Evolutionary conservation across 2,113 vertebrate genomes (phyloP).

Genomic region (Elachura formosa): DNA sequence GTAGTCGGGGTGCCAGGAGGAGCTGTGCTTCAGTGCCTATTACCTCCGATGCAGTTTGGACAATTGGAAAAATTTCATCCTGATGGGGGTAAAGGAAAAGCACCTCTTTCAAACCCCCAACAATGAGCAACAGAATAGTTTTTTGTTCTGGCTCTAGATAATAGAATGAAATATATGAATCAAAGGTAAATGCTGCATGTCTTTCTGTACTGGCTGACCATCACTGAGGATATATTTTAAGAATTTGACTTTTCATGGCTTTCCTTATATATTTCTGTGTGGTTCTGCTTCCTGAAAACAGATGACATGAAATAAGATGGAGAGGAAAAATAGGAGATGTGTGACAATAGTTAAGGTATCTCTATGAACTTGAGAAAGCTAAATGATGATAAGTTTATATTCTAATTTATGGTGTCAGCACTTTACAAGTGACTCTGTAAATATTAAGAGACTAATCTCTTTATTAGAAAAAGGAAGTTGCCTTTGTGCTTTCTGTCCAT

Average conservation of each 20-base stretch:
- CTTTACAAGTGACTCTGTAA: slow-evolving; percentile 19
- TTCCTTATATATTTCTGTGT: neutral
- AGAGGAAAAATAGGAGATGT: neutral
- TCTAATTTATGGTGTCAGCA: neutral
- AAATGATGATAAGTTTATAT: neutral
- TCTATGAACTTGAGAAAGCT: neutral
- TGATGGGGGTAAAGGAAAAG: too few species aligned
- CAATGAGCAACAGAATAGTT: slow-evolving; percentile 27
- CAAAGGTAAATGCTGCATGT: neutral
- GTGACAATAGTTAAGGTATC: neutral
- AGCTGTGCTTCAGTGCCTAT: too few species aligned
- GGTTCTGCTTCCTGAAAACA: neutral
- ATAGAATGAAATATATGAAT: neutral
- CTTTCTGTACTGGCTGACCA: neutral
- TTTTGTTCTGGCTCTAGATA: slow-evolving; percentile 40
- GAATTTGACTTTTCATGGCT: neutral
- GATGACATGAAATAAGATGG: neutral
- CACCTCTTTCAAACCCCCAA: too few species aligned
- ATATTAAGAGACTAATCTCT: slow-evolving; percentile 39
- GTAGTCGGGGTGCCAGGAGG: too few species aligned
- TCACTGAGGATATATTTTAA: neutral
- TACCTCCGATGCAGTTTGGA: too few species aligned
- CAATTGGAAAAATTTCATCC: too few species aligned
- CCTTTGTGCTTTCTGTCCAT: slow-evolving; percentile 44
- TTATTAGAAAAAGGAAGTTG: slow-evolving; percentile 23